Conservation (phyloP, 1,140 invertebrate species). For the Eufriesea mexicana region DNA sequence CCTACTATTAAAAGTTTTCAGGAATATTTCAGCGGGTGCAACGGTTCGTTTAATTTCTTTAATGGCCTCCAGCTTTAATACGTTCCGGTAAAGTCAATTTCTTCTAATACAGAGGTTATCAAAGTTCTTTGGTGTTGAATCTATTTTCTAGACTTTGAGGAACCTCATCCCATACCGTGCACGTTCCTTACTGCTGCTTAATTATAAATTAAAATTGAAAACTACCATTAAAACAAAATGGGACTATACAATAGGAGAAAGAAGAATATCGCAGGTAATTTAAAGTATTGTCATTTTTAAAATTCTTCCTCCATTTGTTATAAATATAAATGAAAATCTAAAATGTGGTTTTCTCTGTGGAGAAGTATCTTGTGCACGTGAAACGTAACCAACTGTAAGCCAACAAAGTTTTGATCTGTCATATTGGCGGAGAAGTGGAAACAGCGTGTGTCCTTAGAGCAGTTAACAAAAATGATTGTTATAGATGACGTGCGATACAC, state of each 20-base stretch:
- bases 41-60: conserved; percentile 22
- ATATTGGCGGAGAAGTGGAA: too few relatives aligned
- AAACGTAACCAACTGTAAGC: too few relatives aligned
- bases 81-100: conserved; percentile 15
- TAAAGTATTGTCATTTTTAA: not conserved
- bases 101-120: not conserved
- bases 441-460: too few relatives aligned
- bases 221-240: not conserved
- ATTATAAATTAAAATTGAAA: not conserved
- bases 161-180: too few relatives aligned
- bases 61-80: conserved; percentile 25
- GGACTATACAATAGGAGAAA: not conserved
- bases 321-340: too few relatives aligned
- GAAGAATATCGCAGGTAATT: not conserved
- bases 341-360: too few relatives aligned
- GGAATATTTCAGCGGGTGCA: not conserved
- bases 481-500: too few relatives aligned
- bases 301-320: not conserved
- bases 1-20: conserved; percentile 2
- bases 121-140: conserved; percentile 8
- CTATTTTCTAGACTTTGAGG: not conserved
- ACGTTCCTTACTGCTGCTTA: not conserved
- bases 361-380: too few relatives aligned
- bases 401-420: too few relatives aligned
- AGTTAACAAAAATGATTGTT: too few relatives aligned